A percentile compares a stretch with the other conserved stretches of the same genome.
These are phyloP conservation scores for Mobula hypostoma DNA, from an alignment of 2,113 vertebrate species.

Conservation along the genomic window DNA sequence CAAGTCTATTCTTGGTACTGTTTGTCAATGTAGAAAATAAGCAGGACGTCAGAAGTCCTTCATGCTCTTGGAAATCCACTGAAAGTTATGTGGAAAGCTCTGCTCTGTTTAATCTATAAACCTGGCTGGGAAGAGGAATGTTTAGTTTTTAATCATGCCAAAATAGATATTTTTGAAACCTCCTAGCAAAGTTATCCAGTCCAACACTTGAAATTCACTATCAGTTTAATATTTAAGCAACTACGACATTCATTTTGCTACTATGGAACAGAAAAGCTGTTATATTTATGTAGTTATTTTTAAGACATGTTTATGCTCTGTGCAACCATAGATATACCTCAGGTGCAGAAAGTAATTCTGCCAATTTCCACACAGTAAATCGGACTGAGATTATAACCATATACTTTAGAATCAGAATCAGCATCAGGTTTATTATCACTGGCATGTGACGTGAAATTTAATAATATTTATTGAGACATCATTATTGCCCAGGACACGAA, in stretches of 20 bases:
- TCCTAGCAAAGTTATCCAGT: neutral
- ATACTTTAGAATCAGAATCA: neutral
- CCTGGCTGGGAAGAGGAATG: neutral
- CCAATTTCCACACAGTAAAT: neutral
- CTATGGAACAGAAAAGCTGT: neutral
- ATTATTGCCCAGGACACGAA: neutral
- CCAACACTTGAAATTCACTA: neutral
- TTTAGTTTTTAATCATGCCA: neutral
- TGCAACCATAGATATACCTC: neutral
- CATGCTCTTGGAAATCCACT: neutral
- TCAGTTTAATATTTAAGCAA: neutral
- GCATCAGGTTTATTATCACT: too few species aligned
- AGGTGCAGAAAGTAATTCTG: neutral
- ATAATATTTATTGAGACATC: neutral
- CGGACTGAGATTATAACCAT: neutral
- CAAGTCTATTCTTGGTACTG: neutral
- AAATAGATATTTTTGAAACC: neutral
- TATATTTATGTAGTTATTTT: neutral
- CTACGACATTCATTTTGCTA: neutral
- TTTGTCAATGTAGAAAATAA: neutral
- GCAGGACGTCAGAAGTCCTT: neutral
- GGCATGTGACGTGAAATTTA: neutral
- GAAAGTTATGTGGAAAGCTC: neutral
- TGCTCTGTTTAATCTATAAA: neutral
- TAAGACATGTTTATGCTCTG: neutral